phyloP scores from a whole-genome alignment of 1,140 invertebrate species.

The Varroa destructor region DNA sequence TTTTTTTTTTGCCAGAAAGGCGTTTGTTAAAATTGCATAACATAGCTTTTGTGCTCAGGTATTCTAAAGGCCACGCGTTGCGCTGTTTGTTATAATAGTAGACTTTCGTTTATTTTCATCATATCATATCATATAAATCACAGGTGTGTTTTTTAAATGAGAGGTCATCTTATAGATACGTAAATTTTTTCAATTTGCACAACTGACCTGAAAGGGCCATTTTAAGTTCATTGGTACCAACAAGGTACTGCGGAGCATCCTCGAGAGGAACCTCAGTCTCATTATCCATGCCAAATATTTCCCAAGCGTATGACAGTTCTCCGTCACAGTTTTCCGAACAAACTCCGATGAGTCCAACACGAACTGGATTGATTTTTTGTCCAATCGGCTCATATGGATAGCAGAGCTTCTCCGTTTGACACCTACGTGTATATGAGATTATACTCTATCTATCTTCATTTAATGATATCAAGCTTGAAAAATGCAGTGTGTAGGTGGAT shows the following conservation, averaged over 20 bases:
- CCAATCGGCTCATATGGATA: conserved; percentile 37
- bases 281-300: conserved; percentile 36
- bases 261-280: conserved; percentile 34
- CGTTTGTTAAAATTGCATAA: too few species aligned
- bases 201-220: conserved; percentile 35
- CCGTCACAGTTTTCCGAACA: conserved; percentile 38
- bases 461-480: background rate
- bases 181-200: too few species aligned
- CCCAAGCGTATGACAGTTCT: conserved; percentile 36
- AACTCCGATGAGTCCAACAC: conserved; percentile 36
- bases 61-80: too few species aligned
- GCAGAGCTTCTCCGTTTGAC: conserved; percentile 36
- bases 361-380: conserved; percentile 38
- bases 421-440: conserved; percentile 31
- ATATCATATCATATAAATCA: too few species aligned
- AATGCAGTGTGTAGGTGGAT: background rate
- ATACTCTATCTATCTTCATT: conserved; percentile 1
- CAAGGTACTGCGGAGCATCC: conserved; percentile 35
- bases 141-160: too few species aligned
- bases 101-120: too few species aligned
- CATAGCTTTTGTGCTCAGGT: too few species aligned
- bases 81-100: too few species aligned
- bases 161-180: too few species aligned
- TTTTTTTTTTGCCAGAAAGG: too few species aligned
- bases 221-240: conserved; percentile 36